Percentiles rank a stretch among this genome's conserved stretches.
Conservation (phyloP, 2,113 vertebrate genomes). For the Tor tambroides region DNA sequence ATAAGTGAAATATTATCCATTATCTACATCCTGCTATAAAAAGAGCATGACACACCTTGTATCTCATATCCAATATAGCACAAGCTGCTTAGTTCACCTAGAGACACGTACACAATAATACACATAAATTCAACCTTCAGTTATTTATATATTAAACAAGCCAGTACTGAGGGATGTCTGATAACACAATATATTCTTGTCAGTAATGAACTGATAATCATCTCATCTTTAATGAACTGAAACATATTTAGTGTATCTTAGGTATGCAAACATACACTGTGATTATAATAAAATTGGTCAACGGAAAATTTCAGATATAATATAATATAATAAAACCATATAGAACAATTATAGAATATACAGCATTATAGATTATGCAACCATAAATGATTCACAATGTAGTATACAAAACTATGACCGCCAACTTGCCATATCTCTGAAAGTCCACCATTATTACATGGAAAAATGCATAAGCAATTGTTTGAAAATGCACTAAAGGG, state of each 20-base stretch:
- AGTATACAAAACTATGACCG: no score
- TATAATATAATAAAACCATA: no score
- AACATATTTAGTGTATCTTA: neutral
- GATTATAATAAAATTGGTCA: neutral
- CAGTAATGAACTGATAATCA: neutral
- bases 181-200: neutral
- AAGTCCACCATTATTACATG: no score
- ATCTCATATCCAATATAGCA: slow-evolving; percentile 13
- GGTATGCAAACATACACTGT: neutral
- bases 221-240: neutral
- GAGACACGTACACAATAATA: slow-evolving; percentile 27
- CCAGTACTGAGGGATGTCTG: neutral
- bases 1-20: slow-evolving; percentile 30
- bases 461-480: no score
- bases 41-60: slow-evolving; percentile 31
- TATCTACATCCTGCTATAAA: slow-evolving; percentile 30
- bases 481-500: no score
- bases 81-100: slow-evolving; percentile 19
- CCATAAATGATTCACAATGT: no score
- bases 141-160: slow-evolving; percentile 8
- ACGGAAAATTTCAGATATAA: no score
- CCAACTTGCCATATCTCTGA: no score
- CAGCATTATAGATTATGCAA: no score
- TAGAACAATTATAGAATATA: no score
- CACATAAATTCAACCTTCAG: neutral